A percentile compares a stretch with the other conserved stretches of the same genome.
Conservation (phyloP, 2,113 vertebrate genomes). For the Agapornis roseicollis region DNA sequence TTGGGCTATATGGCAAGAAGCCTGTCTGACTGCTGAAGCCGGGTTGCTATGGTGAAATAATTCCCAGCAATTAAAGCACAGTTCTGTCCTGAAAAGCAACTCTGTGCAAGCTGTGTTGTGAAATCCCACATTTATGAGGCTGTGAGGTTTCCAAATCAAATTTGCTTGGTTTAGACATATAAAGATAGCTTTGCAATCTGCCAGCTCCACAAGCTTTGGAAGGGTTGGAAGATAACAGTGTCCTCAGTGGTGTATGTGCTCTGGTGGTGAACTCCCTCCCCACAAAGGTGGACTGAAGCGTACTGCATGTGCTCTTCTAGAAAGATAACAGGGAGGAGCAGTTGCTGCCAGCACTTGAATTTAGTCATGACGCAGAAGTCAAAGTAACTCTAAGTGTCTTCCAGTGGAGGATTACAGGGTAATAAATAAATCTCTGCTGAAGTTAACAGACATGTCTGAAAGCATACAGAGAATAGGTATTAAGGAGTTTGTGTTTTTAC, state of each 20-base stretch:
- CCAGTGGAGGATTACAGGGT: background rate
- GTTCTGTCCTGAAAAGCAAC: slow-evolving; percentile 44
- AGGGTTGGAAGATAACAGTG: background rate
- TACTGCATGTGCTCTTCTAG: background rate
- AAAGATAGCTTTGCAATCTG: background rate
- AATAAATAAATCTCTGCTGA: background rate
- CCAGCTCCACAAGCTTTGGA: background rate
- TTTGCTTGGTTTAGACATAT: slow-evolving; percentile 13
- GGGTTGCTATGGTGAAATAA: slow-evolving; percentile 54
- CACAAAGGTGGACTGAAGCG: background rate
- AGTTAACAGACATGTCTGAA: background rate
- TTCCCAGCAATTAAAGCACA: slow-evolving; percentile 40
- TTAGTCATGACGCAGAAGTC: background rate
- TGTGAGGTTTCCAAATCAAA: slow-evolving; percentile 30
- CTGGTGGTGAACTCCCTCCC: background rate
- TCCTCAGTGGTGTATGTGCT: background rate
- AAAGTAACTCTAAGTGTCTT: background rate
- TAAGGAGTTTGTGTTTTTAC: background rate
- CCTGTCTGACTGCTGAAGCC: background rate
- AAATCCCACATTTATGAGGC: background rate
- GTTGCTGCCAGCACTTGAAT: background rate
- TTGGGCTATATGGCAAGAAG: background rate
- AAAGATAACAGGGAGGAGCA: background rate
- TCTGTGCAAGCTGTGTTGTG: slow-evolving; percentile 9
- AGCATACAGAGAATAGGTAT: background rate